Conservation (phyloP, 2,888 invertebrate species). For the Lagria hirta region DNA sequence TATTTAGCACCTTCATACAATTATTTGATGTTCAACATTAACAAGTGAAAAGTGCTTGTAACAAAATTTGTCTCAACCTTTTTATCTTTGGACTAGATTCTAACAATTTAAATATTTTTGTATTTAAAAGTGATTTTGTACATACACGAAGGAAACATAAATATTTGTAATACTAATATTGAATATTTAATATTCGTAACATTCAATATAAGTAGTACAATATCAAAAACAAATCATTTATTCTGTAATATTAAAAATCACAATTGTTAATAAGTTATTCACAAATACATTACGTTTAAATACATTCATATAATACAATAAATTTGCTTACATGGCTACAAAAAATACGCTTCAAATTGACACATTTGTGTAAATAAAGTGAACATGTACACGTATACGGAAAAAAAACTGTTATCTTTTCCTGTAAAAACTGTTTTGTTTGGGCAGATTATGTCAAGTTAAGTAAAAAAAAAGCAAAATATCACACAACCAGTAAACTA, state of each 20-base stretch:
- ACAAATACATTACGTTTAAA: constrained; percentile 30
- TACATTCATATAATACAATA: constrained; percentile 26
- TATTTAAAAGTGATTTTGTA: constrained; percentile 25
- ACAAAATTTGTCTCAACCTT: constrained; percentile 31
- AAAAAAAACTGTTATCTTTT: constrained; percentile 12
- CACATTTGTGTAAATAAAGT: constrained; percentile 23
- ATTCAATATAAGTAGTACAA: constrained; percentile 14
- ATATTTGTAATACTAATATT: constrained; percentile 17
- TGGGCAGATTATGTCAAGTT: constrained; percentile 9
- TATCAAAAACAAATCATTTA: constrained; percentile 18
- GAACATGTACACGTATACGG: constrained; percentile 13
- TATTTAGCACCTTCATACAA: constrained; percentile 19
- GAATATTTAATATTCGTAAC: constrained; percentile 7
- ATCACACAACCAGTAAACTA: constrained; percentile 30
- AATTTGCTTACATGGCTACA: constrained; percentile 18
- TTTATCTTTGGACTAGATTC: constrained; percentile 39
- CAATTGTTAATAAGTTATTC: constrained; percentile 30
- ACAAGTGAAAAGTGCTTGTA: constrained; percentile 22
- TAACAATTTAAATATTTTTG: constrained; percentile 25
- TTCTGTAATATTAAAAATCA: constrained; percentile 28
- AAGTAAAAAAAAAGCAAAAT: constrained; percentile 23
- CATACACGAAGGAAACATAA: constrained; percentile 20
- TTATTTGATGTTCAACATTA: constrained; percentile 15
- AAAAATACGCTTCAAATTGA: constrained; percentile 28
- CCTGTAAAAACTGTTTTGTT: constrained; percentile 4